Base-by-base conservation (phyloP, 2,888 invertebrate genomes). In the Ennomos fuscantarius region DNA sequence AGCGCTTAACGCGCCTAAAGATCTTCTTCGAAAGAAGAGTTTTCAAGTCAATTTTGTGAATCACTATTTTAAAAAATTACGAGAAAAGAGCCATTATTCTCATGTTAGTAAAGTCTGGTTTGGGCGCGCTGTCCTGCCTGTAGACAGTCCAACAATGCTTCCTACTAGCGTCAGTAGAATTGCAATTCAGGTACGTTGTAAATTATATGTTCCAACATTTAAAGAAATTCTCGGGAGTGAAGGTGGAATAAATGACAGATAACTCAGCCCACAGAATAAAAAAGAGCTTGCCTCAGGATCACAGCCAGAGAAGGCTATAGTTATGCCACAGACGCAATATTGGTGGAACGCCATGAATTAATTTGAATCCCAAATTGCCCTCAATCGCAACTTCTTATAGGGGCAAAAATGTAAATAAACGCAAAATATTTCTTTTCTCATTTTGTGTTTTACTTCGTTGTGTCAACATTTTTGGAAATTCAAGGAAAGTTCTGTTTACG, bases 351-450 rank as follows among this genome's bases (percentile, higher is more conserved):
- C 55, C 55, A 65, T 69, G 69, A 72, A 72, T 72, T 70, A 69
- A 72, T 74, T 75, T 70, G 45, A 67, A 65, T 69, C 64, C 64
- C 63, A 69, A 69, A 69, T 70, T 59, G 55, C 48, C 60, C 50
- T 57, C 65, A 68, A 60, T 64, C 41, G 9, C 36, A 42, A 41
- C 34, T 49, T n/a, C n/a, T 49, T 40, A 35, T 44, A 40, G 45
- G 36, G 39, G 24, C 43, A 34, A 49, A 49, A 49, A 55, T 55
- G 44, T 35, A 47, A 42, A 54, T 47, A 37, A 41, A 36, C 42
- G 32, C 11, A 31, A 40, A 53, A 40, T 46, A 40, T 53, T 35
- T 24, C 24, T 11, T 52, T 45, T 40, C 40, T 53, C 32, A 51
- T 41, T 46, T 35, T 36, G 24, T 35, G 8, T 15, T 37, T 45